These are phyloP conservation scores for Pelecanoides urinatrix DNA, from an alignment of 2,113 vertebrate genomes.

Conservation along the genomic window DNA sequence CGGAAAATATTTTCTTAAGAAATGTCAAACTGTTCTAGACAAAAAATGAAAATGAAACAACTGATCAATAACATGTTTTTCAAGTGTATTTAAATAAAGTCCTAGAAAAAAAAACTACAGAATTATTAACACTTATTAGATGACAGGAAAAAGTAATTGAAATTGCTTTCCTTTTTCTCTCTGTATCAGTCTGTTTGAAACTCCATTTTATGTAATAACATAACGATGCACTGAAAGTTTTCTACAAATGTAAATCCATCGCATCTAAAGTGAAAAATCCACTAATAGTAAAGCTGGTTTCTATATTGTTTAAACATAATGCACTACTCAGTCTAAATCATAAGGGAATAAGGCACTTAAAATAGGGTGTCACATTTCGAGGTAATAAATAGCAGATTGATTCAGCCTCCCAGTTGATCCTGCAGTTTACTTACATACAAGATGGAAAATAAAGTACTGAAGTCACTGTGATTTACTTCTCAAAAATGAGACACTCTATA, in stretches of 20 bases:
- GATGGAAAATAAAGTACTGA: slow-evolving; percentile 87
- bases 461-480: slow-evolving; percentile 86
- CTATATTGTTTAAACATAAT: slow-evolving; percentile 77
- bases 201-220: slow-evolving; percentile 41
- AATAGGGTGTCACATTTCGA: slow-evolving; percentile 94
- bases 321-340: slow-evolving; percentile 85
- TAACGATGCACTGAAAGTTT: slow-evolving; percentile 60
- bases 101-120: not conserved
- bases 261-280: slow-evolving; percentile 43
- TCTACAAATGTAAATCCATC: slow-evolving; percentile 74
- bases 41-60: not conserved
- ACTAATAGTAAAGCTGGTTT: slow-evolving; percentile 71
- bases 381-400: slow-evolving; percentile 99
- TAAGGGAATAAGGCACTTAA: slow-evolving; percentile 90
- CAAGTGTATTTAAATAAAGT: not conserved
- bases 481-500: slow-evolving; percentile 86
- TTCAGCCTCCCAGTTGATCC: slow-evolving; percentile 92
- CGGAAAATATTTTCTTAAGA: not conserved
- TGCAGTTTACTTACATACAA: slow-evolving; percentile 88
- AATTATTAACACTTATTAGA: not conserved
- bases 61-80: not conserved
- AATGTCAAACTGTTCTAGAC: not conserved
- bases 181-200: slow-evolving; percentile 41
- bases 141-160: not conserved
- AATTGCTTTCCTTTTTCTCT: slow-evolving; percentile 1